Evolutionary conservation across 2,797 vertebrate species (phyloP).

Genomic region (Anas acuta): DNA sequence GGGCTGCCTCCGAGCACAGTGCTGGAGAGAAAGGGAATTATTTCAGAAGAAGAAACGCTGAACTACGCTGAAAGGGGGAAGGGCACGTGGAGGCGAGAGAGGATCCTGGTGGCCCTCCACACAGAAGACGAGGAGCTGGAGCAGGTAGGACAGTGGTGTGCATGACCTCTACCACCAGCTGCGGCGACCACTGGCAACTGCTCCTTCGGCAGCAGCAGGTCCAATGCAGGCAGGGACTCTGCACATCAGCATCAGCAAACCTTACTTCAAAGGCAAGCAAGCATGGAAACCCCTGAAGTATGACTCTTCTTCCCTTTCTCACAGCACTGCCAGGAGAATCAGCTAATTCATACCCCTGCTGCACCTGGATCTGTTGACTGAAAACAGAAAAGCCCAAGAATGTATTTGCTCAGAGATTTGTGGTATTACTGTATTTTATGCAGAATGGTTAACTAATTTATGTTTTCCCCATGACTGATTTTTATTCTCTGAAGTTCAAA

Average conservation of each 20-base stretch:
- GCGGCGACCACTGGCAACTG: fast-evolving
- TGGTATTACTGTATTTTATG: fast-evolving
- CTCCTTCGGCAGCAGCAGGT: neutral
- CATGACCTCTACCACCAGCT: neutral
- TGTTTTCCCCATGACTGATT: neutral
- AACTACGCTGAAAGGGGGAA: neutral
- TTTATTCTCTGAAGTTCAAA: neutral
- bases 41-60: neutral
- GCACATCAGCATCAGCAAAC: neutral
- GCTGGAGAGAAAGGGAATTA: neutral
- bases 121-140: neutral
- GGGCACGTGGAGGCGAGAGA: neutral
- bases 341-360: neutral
- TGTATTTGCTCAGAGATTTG: neutral
- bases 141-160: neutral
- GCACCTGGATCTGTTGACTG: neutral
- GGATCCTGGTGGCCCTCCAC: neutral
- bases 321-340: neutral
- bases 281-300: neutral
- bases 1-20: neutral
- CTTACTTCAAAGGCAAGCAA: neutral
- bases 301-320: neutral
- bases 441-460: neutral
- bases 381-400: neutral
- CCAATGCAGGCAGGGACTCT: neutral